Evolutionary conservation across 1,140 invertebrate genomes (phyloP).

Genomic region (Holotrichia oblita): DNA sequence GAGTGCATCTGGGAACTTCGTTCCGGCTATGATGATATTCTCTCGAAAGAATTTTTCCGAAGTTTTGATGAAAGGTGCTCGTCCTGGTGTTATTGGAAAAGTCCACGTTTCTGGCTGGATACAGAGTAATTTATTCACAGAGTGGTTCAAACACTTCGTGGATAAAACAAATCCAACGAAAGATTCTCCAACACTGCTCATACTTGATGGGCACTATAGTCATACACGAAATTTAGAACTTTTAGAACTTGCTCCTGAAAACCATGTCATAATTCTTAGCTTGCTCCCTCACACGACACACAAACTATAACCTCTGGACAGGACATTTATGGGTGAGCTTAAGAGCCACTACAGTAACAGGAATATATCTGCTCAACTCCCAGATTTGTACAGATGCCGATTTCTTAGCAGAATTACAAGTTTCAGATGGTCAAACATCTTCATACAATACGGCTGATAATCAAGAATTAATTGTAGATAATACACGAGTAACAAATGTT

Average conservation of each 20-base stretch:
- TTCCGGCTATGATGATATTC: constrained; percentile 59
- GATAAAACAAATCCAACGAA: constrained; percentile 45
- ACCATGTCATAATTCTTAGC: constrained; percentile 50
- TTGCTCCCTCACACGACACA: constrained; percentile 60
- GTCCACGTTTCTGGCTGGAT: constrained; percentile 46
- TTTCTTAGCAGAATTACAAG: constrained; percentile 20
- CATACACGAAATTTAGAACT: constrained; percentile 18
- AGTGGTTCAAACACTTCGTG: constrained; percentile 57
- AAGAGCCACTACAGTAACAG: constrained; percentile 57
- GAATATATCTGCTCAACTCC: too few relatives aligned
- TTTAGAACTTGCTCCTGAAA: constrained; percentile 44
- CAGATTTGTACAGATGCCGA: too few relatives aligned
- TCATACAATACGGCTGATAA: neutral
- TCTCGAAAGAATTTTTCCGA: constrained; percentile 54
- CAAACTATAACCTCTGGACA: constrained; percentile 60
- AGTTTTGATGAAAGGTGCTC: constrained; percentile 45
- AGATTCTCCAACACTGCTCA: constrained; percentile 28
- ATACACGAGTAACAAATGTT: neutral
- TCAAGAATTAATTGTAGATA: constrained; percentile 9
- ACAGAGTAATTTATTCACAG: constrained; percentile 49
- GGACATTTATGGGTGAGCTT: constrained; percentile 58
- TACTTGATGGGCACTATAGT: constrained; percentile 16
- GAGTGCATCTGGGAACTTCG: constrained; percentile 57
- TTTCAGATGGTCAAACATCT: constrained; percentile 26
- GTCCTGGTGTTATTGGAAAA: constrained; percentile 40